Conservation (phyloP, 2,113 vertebrate genomes). For the Nyctereutes procyonoides region DNA sequence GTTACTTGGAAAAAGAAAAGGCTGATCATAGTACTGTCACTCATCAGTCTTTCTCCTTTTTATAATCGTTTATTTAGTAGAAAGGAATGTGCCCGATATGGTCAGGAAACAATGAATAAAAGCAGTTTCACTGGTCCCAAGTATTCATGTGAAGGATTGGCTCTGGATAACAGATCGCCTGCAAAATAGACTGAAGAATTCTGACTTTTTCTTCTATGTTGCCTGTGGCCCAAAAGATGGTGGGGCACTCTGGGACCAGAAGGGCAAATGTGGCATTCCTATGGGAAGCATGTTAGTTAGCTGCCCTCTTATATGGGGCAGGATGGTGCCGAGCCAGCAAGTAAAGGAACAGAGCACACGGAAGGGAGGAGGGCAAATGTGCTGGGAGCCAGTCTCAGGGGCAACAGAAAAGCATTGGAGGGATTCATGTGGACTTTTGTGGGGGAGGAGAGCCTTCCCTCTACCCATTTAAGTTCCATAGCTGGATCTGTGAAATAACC, state of each 20-base stretch:
- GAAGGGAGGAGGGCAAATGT: background rate
- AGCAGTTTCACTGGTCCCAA: background rate
- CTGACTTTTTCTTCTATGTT: background rate
- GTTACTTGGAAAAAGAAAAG: background rate
- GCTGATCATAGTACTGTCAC: accelerated
- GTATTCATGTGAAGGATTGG: background rate
- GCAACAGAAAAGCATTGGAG: background rate
- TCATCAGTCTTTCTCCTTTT: background rate
- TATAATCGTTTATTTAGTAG: background rate
- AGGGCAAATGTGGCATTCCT: background rate
- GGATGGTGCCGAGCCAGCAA: too few relatives aligned
- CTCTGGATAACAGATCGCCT: background rate
- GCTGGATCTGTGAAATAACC: background rate
- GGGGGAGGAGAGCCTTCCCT: too few relatives aligned
- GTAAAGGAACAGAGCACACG: background rate
- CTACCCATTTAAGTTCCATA: background rate
- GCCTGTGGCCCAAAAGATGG: background rate
- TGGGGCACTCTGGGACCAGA: background rate
- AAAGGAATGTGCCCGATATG: background rate
- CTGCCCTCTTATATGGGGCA: background rate
- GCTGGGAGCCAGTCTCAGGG: too few relatives aligned
- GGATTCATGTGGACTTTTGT: background rate
- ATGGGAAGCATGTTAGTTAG: background rate
- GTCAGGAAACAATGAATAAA: background rate
- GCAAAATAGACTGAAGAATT: background rate